Evolutionary conservation across 2,113 vertebrate species (phyloP), one percentile per base, ranked within the genome.

Genomic region (Myotis yumanensis): DNA sequence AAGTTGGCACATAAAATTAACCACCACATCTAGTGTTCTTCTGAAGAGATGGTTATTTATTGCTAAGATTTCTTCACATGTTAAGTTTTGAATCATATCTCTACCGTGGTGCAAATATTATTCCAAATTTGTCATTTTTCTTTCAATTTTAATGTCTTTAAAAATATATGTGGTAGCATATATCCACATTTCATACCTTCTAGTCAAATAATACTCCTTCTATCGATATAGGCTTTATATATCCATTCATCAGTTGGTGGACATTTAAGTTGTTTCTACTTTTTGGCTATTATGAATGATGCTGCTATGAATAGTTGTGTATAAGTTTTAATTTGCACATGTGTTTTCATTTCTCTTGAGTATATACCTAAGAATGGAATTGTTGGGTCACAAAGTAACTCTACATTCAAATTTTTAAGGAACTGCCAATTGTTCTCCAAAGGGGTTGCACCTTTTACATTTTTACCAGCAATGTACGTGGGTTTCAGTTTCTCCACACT

Each of bases 41-140:
- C 32, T 69, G 81, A 90, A 91, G 17, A 86, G 64, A 79, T 54
- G 16, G 4, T 59, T 18, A 92, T 68, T 90, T 79, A 79, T 73
- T 68, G 46, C 52, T 80, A 82, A 71, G 23, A 76, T 23, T 23
- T 77, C 62, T 93, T 73, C 11, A 51, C 0, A 32, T 90, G n/a
- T 4, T 73, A 37, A 82, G 43, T 75, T 84, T 92, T 69, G 40
- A 79, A 68, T 92, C 30, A 89, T 43, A 89, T 96, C 86, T 69
- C 46, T 68, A 73, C 23, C 7, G 35, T 20, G 30, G 23, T 8
- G 40, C 14, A 59, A 43, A 68, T 59, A 87, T 59, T 83, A n/a
- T 72, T 37, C 32, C 51, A 89, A 86, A 52, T 30, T 59, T 72
- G 30, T 73, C 80, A 79, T 62, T 89, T 95, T 85, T 90, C 48